A percentile compares a stretch with the other conserved stretches of the same genome.
phyloP scores from a whole-genome alignment of 2,797 vertebrate genomes.

The Brachymystax lenok region DNA sequence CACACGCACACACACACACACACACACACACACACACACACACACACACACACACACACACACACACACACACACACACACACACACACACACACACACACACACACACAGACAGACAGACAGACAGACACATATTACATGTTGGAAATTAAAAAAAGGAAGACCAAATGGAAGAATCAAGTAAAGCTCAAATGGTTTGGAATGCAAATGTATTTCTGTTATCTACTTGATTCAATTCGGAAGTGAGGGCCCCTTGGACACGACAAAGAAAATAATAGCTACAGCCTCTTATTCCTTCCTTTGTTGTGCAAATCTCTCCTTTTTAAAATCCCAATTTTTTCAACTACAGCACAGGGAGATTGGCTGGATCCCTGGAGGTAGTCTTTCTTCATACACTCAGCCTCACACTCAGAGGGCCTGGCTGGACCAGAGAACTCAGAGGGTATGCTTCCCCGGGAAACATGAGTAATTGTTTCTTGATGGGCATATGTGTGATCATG shows the following conservation, averaged over 20 bases:
- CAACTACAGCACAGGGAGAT: conserved; percentile 6
- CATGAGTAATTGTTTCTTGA: neutral
- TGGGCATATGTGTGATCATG: neutral
- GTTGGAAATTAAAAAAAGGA: neutral
- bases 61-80: no score
- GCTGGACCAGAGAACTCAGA: neutral
- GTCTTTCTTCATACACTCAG: neutral
- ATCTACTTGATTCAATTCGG: conserved; percentile 10
- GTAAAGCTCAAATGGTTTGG: neutral
- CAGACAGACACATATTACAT: neutral
- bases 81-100: neutral
- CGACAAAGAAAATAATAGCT: neutral
- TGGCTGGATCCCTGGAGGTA: neutral
- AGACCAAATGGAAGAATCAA: neutral
- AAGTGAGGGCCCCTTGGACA: neutral
- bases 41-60: neutral
- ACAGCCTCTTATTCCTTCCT: neutral
- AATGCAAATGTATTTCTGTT: conserved; percentile 14
- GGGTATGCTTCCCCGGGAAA: neutral
- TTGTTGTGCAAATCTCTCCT: conserved; percentile 8
- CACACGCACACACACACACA: neutral
- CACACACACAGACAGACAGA: neutral
- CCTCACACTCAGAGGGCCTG: neutral
- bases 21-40: neutral
- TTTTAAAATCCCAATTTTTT: conserved; percentile 1